Conservation (phyloP, 2,888 invertebrate genomes). For the Brachyptera putata region DNA sequence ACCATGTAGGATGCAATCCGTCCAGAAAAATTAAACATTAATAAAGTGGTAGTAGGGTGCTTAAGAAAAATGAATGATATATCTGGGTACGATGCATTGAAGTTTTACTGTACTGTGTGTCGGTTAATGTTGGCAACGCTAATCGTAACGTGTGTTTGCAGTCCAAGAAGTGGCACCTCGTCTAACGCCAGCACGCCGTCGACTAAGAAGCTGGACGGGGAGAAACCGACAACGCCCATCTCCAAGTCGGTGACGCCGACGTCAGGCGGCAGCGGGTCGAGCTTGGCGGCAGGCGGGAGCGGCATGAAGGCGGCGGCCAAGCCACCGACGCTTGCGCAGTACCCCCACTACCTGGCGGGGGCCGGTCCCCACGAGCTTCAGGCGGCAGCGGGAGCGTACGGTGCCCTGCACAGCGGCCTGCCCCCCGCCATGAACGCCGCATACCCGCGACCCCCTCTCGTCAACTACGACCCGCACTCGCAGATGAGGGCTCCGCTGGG, state of each 20-base stretch:
- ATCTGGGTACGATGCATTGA: no score
- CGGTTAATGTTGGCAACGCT: no score
- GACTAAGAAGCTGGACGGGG: slow-evolving; percentile 75
- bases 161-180: slow-evolving; percentile 74
- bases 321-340: slow-evolving; percentile 52
- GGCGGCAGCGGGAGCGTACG: slow-evolving; percentile 53
- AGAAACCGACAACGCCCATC: slow-evolving; percentile 86
- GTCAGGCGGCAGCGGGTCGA: slow-evolving; percentile 52
- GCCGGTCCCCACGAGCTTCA: slow-evolving; percentile 56
- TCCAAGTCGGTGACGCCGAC: slow-evolving; percentile 88
- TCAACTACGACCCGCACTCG: slow-evolving; percentile 62
- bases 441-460: slow-evolving; percentile 61
- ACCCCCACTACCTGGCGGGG: slow-evolving; percentile 58
- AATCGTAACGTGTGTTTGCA: no score
- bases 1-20: no score
- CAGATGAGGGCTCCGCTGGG: slow-evolving; percentile 63
- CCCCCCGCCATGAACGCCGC: slow-evolving; percentile 57
- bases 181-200: slow-evolving; percentile 89
- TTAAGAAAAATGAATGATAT: no score
- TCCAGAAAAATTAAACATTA: no score
- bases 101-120: no score
- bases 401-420: slow-evolving; percentile 59
- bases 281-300: slow-evolving; percentile 52
- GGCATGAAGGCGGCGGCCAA: slow-evolving; percentile 51
- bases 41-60: no score